Conservation (phyloP, 2,888 invertebrate genomes). For the Cryptops parisi region DNA sequence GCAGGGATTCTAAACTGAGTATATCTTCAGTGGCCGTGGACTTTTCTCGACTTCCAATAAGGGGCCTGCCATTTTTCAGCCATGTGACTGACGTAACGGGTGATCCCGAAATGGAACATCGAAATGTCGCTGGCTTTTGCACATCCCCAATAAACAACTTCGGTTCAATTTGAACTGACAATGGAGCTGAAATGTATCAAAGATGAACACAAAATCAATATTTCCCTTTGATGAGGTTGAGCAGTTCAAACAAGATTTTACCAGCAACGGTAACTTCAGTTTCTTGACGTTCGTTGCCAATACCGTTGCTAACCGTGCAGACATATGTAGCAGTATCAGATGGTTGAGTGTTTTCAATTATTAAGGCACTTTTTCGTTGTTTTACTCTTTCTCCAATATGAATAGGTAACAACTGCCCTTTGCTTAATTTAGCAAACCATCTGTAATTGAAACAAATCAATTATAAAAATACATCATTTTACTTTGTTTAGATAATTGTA, state of each 20-base stretch:
- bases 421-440: conserved; percentile 14
- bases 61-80: conserved; percentile 29
- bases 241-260: too few species aligned
- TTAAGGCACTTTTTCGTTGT: conserved; percentile 84
- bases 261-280: conserved; percentile 78
- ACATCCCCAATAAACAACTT: conserved; percentile 24
- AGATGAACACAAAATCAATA: not conserved
- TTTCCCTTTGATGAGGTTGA: not conserved
- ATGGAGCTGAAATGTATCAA: conserved; percentile 6
- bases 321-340: conserved; percentile 87
- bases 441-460: conserved; percentile 1
- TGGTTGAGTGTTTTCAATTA: conserved; percentile 81
- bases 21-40: conserved; percentile 12
- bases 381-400: conserved; percentile 40
- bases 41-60: conserved; percentile 18
- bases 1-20: conserved; percentile 9
- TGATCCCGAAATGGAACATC: conserved; percentile 31
- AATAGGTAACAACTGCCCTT: conserved; percentile 13
- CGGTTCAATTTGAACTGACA: conserved; percentile 10
- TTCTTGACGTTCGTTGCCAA: conserved; percentile 79
- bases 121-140: conserved; percentile 29
- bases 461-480: too few species aligned
- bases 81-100: conserved; percentile 29
- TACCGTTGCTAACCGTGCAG: conserved; percentile 86
- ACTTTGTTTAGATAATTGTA: too few species aligned